Evolutionary conservation across 2,797 vertebrate species (phyloP).

Genomic region (Fringilla coelebs): DNA sequence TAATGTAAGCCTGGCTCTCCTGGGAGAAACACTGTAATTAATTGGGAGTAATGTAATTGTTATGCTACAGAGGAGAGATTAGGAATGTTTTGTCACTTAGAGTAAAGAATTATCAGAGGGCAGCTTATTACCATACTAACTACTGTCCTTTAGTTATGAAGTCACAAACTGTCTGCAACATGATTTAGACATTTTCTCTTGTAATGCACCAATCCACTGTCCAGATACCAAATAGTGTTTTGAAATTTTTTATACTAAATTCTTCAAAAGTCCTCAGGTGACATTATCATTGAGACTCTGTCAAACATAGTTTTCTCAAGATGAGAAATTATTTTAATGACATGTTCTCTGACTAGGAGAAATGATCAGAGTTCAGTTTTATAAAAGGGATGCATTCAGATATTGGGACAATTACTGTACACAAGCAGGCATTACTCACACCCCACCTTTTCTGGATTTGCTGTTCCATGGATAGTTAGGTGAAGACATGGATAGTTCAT

Average conservation of each 20-base stretch:
- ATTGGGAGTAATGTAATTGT: constrained; percentile 32
- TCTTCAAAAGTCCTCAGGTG: neutral
- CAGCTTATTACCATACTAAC: constrained; percentile 20
- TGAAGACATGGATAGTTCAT: neutral
- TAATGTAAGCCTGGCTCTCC: neutral
- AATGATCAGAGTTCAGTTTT: neutral
- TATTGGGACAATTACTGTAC: neutral
- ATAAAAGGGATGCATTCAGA: neutral
- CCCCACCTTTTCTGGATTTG: neutral
- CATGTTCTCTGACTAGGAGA: neutral
- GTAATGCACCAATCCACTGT: neutral
- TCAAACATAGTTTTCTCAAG: neutral
- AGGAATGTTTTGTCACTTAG: constrained; percentile 4
- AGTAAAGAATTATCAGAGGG: constrained; percentile 32
- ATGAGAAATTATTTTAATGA: neutral
- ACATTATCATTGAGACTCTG: neutral
- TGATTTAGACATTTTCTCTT: neutral
- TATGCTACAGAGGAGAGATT: constrained; percentile 31
- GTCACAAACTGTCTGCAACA: neutral
- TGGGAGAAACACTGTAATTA: constrained; percentile 9
- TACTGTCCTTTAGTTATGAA: constrained; percentile 13
- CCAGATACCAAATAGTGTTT: neutral
- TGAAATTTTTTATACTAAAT: neutral
- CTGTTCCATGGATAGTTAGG: neutral
- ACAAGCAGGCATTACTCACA: neutral